Percentiles rank a stretch among this genome's conserved stretches.
These are phyloP conservation scores for Oncorhynchus mykiss DNA, from an alignment of 2,113 vertebrate species.

Conservation along the genomic window DNA sequence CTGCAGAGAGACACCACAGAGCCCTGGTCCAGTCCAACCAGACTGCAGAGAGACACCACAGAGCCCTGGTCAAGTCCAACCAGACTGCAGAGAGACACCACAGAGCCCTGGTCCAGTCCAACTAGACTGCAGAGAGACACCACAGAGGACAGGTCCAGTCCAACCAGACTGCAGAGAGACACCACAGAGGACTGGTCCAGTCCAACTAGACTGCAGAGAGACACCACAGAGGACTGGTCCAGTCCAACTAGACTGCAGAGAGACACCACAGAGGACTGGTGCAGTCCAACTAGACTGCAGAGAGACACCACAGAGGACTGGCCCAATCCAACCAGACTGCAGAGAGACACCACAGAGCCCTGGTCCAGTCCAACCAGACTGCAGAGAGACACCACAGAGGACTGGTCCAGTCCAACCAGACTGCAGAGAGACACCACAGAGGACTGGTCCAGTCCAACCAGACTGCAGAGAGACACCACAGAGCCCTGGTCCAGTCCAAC, in stretches of 20 bases:
- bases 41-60: conserved; percentile 44
- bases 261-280: conserved; percentile 40
- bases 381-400: conserved; percentile 47
- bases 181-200: conserved; percentile 44
- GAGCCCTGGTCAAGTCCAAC: conserved; percentile 46
- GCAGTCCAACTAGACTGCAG: conserved; percentile 46
- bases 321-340: conserved; percentile 46
- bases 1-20: conserved; percentile 44
- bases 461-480: conserved; percentile 44
- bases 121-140: conserved; percentile 43
- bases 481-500: conserved; percentile 39
- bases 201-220: conserved; percentile 43
- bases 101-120: conserved; percentile 44
- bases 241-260: conserved; percentile 44
- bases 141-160: conserved; percentile 48
- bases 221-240: conserved; percentile 50
- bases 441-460: conserved; percentile 43
- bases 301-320: conserved; percentile 39
- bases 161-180: conserved; percentile 39
- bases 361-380: conserved; percentile 44
- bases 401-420: conserved; percentile 47
- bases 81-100: conserved; percentile 43
- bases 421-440: conserved; percentile 44
- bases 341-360: conserved; percentile 41
- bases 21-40: conserved; percentile 39